Conservation (phyloP, 35 echinoderm and acorn worm species). For the Holothuria glaberrima region DNA sequence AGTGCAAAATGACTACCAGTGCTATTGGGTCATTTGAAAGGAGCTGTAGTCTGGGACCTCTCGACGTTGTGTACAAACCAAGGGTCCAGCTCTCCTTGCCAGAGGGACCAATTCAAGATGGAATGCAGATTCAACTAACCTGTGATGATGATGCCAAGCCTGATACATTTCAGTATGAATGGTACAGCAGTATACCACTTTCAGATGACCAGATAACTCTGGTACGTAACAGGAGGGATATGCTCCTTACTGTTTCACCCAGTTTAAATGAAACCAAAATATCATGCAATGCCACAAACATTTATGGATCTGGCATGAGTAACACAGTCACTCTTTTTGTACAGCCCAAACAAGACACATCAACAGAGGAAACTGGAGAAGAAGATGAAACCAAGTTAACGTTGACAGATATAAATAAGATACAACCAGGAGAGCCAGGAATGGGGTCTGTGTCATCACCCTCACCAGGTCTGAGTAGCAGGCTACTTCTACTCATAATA, state of each 20-base stretch:
- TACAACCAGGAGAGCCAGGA: background rate
- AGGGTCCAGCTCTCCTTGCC: slow-evolving; percentile 26
- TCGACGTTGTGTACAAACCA: slow-evolving; percentile 63
- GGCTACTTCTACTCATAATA: slow-evolving; percentile 61
- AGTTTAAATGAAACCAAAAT: slow-evolving; percentile 64
- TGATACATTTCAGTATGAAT: slow-evolving; percentile 33
- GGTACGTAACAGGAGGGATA: background rate
- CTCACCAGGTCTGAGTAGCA: slow-evolving; percentile 15
- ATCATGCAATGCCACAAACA: slow-evolving; percentile 76
- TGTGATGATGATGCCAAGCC: slow-evolving; percentile 73
- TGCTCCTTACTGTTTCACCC: slow-evolving; percentile 44
- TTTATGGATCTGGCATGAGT: slow-evolving; percentile 50
- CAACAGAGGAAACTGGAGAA: slow-evolving; percentile 9
- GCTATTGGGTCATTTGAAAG: slow-evolving; percentile 55
- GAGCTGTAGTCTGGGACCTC: slow-evolving; percentile 74
- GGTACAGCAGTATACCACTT: slow-evolving; percentile 48
- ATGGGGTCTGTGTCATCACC: background rate
- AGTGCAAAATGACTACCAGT: slow-evolving; percentile 79
- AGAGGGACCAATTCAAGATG: slow-evolving; percentile 15
- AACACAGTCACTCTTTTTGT: background rate
- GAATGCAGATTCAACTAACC: slow-evolving; percentile 51
- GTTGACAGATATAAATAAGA: background rate
- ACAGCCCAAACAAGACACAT: background rate
- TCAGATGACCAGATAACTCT: background rate
- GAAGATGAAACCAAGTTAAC: background rate